Evolutionary conservation across 64 coral and sea anemone species (phyloP).

Genomic region (Cladopsammia gracilis): DNA sequence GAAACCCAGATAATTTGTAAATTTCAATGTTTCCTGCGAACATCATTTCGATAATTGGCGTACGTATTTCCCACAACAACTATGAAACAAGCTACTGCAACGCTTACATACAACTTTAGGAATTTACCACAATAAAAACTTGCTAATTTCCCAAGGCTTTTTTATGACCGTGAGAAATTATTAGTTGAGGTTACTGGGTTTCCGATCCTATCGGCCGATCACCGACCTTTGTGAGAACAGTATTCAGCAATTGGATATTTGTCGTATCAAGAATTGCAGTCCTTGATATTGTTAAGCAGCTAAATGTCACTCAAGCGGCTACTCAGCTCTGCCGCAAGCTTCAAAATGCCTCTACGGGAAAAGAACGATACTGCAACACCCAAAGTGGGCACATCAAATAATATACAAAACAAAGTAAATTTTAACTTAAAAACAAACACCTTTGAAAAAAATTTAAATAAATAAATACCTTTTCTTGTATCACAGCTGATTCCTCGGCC

Average conservation of each 20-base stretch:
- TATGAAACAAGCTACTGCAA: neutral
- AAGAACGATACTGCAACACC: neutral
- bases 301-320: slow-evolving; percentile 1
- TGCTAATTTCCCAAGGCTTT: neutral
- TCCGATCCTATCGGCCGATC: slow-evolving; percentile 12
- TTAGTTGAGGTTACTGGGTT: neutral
- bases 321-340: neutral
- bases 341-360: neutral
- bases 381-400: neutral
- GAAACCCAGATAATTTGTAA: neutral
- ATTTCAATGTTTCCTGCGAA: slow-evolving; percentile 32
- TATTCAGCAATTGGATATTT: slow-evolving; percentile 15
- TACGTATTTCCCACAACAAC: slow-evolving; percentile 7
- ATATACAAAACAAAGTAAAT: neutral
- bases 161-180: neutral
- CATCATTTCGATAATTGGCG: slow-evolving; percentile 18
- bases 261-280: slow-evolving; percentile 31
- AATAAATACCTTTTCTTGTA: slow-evolving; percentile 35
- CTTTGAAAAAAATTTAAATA: neutral
- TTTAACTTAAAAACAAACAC: neutral
- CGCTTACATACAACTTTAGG: slow-evolving; percentile 3
- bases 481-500: neutral
- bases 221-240: neutral
- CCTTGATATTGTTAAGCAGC: slow-evolving; percentile 19
- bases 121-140: neutral